Conservation (phyloP, 2,797 vertebrate genomes). For the Catamblyrhynchus diadema region DNA sequence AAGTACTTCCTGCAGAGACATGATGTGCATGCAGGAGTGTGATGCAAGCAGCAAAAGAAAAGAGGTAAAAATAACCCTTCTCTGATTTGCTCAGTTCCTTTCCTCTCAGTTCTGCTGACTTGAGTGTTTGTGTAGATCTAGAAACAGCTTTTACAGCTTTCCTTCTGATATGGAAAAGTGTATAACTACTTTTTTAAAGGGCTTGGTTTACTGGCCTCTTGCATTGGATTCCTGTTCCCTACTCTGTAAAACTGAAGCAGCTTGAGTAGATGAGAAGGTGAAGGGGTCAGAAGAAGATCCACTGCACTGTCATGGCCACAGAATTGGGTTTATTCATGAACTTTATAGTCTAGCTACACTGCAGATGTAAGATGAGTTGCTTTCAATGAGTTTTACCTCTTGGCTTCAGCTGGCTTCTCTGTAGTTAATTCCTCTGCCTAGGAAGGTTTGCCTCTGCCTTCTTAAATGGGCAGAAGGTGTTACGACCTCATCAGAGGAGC, state of each 20-base stretch:
- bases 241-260: neutral
- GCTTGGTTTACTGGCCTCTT: neutral
- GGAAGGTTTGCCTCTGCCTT: neutral
- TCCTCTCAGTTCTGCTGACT: neutral
- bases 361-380: neutral
- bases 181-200: neutral
- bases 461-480: neutral
- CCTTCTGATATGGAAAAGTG: neutral
- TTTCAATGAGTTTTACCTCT: neutral
- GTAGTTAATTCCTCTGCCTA: neutral
- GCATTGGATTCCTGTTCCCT: neutral
- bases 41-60: conserved; percentile 12
- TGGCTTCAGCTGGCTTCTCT: neutral
- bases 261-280: neutral
- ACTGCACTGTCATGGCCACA: neutral
- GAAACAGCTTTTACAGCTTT: neutral
- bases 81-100: conserved; percentile 13
- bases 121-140: neutral
- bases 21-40: neutral
- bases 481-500: neutral
- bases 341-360: neutral
- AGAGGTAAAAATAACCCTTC: conserved; percentile 27
- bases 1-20: neutral
- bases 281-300: neutral
- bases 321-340: neutral